Conservation (phyloP, 1,140 invertebrate species). For the Elymnias hypermnestra region DNA sequence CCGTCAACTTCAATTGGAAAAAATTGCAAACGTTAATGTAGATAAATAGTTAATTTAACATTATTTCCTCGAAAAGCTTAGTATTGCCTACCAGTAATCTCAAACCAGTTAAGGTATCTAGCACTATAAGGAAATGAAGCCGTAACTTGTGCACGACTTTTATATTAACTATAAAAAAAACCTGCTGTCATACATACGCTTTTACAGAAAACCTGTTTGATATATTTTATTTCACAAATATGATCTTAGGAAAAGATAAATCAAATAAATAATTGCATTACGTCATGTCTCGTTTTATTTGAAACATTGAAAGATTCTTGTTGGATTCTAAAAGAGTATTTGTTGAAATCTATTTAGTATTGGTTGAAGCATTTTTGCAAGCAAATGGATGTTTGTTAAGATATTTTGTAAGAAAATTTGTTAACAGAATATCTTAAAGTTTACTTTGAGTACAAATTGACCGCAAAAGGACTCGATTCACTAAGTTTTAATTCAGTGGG, state of each 20-base stretch:
- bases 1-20: conserved; percentile 39
- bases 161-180: not conserved
- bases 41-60: conserved; percentile 16
- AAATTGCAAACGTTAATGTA: conserved; percentile 27
- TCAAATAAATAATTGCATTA: not conserved
- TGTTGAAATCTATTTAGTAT: no score
- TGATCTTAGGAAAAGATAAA: not conserved
- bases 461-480: no score
- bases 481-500: no score
- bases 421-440: no score
- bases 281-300: not conserved
- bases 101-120: not conserved
- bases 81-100: conserved; percentile 2
- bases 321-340: no score
- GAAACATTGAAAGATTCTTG: no score
- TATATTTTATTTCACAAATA: not conserved
- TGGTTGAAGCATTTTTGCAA: no score
- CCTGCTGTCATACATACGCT: not conserved
- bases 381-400: no score
- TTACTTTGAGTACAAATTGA: no score
- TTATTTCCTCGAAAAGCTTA: not conserved
- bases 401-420: no score
- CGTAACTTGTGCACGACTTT: not conserved
- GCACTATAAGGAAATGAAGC: not conserved
- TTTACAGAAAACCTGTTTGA: conserved; percentile 3